Evolutionary conservation across 2,888 invertebrate species (phyloP), one percentile per base, ranked within the genome.

Genomic region (Platycheirus rosarum): DNA sequence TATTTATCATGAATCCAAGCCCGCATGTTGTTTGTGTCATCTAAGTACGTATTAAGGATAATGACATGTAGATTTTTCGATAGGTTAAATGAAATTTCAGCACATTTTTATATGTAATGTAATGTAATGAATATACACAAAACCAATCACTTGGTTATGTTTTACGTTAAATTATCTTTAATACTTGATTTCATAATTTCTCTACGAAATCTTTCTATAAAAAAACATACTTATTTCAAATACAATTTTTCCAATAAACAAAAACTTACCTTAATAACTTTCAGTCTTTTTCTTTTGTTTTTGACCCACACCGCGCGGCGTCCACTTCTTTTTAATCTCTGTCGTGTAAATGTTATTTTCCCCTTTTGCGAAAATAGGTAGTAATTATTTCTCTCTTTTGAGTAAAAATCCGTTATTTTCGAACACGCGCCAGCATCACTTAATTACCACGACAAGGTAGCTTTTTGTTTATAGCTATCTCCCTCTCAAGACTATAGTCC

Each of bases 341-440:
- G 16, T 48, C n/a, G 9, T 48, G 4, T 16, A 14, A 35, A 20
- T 35, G 16, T 26, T 44, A 7, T 16, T 20, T 26, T 53, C 40
- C 26, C 35, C 9, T 35, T 65, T 55, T 53, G 13, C 32, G 42
- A 44, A 44, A 44, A 18, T 40, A 57, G 48, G 9, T 8, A 32
- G n/a, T n/a, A 70, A 13, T 55, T 11, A 40, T 26, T 70, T 48
- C 63, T 49, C 42, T 46, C 18, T 60, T 60, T 46, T 46, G 2
- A n/a, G 0, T 55, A 23, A 66, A 77, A 60, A 68, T 63, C 48
- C 74, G 74, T 79, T 69, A 79, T 37, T 37, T 60, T 66, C 49
- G 57, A 71, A 46, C 29, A 62, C 68, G 68, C 79, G 69, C 69
- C 62, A 69, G 63, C 68, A 69, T 32, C 69, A 55, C 62, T 49